A percentile compares a stretch with the other conserved stretches of the same genome.
Conservation (phyloP, 1,140 invertebrate genomes). For the Ridgeia piscesae region DNA sequence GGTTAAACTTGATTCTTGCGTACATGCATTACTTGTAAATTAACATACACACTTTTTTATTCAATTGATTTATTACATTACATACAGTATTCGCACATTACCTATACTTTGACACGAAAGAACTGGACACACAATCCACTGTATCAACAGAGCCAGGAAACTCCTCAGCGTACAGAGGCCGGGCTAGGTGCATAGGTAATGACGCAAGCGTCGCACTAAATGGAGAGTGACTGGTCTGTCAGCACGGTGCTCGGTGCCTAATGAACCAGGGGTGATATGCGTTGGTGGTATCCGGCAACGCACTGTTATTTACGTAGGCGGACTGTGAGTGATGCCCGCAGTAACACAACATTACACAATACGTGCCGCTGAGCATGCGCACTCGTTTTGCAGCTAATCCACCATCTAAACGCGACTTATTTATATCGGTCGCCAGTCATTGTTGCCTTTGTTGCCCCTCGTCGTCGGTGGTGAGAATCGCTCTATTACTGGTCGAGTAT, state of each 20-base stretch:
- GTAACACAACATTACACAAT: neutral
- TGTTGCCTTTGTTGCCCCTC: no score
- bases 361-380: neutral
- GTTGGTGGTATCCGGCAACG: neutral
- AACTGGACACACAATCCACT: no score
- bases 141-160: neutral
- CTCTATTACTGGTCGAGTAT: no score
- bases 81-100: no score
- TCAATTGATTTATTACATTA: no score
- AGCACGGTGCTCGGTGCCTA: neutral
- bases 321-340: neutral
- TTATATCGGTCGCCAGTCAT: neutral
- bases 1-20: no score
- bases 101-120: no score
- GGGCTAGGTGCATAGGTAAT: neutral
- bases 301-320: neutral
- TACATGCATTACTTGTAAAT: no score
- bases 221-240: neutral
- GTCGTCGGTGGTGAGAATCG: no score
- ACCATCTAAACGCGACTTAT: neutral
- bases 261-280: neutral
- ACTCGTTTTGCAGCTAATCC: neutral
- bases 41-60: no score
- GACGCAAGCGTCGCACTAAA: neutral
- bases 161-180: neutral